Conservation (phyloP, 2,888 invertebrate genomes). For the Drosophila meridionalis region DNA sequence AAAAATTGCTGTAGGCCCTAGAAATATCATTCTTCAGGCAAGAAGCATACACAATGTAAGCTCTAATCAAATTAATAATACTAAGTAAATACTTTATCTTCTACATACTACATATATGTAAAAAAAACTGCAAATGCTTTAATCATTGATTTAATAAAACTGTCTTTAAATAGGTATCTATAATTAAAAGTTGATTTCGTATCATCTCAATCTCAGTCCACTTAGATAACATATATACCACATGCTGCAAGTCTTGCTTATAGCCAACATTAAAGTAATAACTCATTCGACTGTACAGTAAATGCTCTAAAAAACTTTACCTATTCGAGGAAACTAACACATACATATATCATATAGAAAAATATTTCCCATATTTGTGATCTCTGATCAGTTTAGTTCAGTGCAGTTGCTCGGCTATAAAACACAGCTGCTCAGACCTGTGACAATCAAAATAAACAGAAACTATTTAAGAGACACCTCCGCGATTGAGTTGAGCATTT, state of each 20-base stretch:
- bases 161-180: no score
- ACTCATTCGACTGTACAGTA: neutral
- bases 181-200: no score
- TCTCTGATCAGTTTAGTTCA: neutral
- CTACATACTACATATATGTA: no score
- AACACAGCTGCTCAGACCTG: conserved; percentile 29
- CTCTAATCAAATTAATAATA: no score
- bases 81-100: no score
- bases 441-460: conserved; percentile 26
- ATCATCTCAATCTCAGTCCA: neutral
- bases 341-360: neutral
- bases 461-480: conserved; percentile 35
- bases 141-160: no score
- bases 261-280: neutral
- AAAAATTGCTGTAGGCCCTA: no score
- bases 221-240: neutral
- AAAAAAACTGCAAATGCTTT: no score
- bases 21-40: no score
- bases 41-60: no score
- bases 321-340: neutral
- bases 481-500: conserved; percentile 24
- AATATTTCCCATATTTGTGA: neutral
- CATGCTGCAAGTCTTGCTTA: neutral
- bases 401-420: neutral
- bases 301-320: neutral